These are phyloP conservation scores for Gallinago paraguaiae DNA, from an alignment of 2,113 vertebrate species.

Conservation along the genomic window DNA sequence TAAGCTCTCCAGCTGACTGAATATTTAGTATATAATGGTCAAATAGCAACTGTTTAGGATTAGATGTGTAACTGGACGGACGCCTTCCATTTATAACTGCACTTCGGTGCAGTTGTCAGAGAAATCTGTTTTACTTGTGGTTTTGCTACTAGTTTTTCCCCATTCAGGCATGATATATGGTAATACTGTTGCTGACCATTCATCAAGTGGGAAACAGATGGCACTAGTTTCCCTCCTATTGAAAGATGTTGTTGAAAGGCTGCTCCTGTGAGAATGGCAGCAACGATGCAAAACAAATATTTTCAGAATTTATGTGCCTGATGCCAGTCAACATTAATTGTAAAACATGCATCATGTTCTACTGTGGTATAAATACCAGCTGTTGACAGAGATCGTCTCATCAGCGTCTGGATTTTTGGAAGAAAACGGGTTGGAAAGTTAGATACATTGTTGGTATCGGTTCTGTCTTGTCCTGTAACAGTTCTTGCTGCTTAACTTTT, in stretches of 20 bases:
- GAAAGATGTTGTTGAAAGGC: constrained; percentile 32
- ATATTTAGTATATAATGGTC: constrained; percentile 10
- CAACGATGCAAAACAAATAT: constrained; percentile 20
- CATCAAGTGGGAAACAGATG: constrained; percentile 70
- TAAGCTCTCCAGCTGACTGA: constrained; percentile 33
- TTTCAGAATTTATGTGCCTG: background rate
- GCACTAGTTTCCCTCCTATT: constrained; percentile 43
- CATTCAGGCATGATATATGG: constrained; percentile 22
- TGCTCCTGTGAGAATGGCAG: constrained; percentile 19
- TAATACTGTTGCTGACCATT: constrained; percentile 40
- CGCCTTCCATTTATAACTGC: constrained; percentile 36
- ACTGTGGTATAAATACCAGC: background rate
- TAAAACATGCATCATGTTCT: background rate
- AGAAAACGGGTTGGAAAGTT: background rate
- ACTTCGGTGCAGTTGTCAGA: constrained; percentile 22
- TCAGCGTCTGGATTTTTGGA: background rate
- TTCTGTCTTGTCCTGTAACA: background rate
- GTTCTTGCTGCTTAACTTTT: background rate
- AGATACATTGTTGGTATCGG: background rate
- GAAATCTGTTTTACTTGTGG: constrained; percentile 45
- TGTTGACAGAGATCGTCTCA: background rate
- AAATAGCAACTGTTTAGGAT: constrained; percentile 53
- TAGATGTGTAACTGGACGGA: constrained; percentile 19
- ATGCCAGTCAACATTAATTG: background rate
- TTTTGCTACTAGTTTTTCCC: constrained; percentile 38